Conservation (phyloP, 2,888 invertebrate species). For the Eremobia ochroleuca region DNA sequence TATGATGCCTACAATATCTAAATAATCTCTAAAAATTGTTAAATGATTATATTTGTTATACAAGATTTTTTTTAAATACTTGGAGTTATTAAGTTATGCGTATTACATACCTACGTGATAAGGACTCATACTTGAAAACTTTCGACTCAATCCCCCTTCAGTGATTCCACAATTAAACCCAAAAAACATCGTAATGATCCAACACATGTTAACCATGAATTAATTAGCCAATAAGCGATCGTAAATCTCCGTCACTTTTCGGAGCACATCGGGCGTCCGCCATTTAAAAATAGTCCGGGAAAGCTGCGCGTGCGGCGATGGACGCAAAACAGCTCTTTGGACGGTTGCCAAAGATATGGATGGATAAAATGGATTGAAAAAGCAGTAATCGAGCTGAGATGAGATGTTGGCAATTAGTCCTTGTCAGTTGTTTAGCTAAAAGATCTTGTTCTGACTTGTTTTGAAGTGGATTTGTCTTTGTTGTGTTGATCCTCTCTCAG, state of each 20-base stretch:
- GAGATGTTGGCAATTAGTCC: slow-evolving; percentile 56
- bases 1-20: not conserved
- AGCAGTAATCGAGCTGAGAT: slow-evolving; percentile 56
- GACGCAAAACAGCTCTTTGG: slow-evolving; percentile 77
- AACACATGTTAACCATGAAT: slow-evolving; percentile 72
- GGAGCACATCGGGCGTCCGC: slow-evolving; percentile 67
- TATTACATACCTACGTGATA: not conserved
- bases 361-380: slow-evolving; percentile 63
- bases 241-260: slow-evolving; percentile 76
- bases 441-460: slow-evolving; percentile 30
- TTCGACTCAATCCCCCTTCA: slow-evolving; percentile 10
- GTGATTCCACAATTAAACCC: slow-evolving; percentile 35
- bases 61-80: not conserved
- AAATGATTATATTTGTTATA: not conserved
- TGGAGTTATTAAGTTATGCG: not conserved
- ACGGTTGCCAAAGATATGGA: slow-evolving; percentile 71
- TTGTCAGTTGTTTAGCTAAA: slow-evolving; percentile 46
- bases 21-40: not conserved
- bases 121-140: not conserved
- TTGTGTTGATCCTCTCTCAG: slow-evolving; percentile 20
- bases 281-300: slow-evolving; percentile 75
- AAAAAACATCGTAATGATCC: slow-evolving; percentile 65
- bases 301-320: slow-evolving; percentile 72
- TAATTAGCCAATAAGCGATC: slow-evolving; percentile 79
- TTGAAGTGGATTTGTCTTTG: slow-evolving; percentile 25